A percentile compares a stretch with the other conserved stretches of the same genome.
phyloP scores from a whole-genome alignment of 2,888 invertebrate species.

The Apamea epomidion region DNA sequence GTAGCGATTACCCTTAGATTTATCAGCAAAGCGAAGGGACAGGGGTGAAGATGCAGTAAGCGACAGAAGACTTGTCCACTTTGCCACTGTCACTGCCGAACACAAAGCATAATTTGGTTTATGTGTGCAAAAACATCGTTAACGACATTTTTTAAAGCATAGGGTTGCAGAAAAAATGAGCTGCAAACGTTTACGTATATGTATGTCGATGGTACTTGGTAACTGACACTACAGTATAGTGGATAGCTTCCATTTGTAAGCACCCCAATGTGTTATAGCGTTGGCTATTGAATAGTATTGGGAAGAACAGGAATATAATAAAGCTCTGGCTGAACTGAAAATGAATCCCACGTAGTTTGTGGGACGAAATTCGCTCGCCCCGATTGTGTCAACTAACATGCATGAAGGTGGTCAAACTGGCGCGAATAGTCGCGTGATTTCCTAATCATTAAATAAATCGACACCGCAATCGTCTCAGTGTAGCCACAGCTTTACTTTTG shows the following conservation, averaged over 20 bases:
- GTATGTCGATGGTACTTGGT: background rate
- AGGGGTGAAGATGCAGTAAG: no score
- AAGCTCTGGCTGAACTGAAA: background rate
- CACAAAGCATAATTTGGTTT: background rate
- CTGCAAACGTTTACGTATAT: background rate
- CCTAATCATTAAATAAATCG: background rate
- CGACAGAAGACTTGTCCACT: background rate
- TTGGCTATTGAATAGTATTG: slow-evolving; percentile 6
- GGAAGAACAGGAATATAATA: background rate
- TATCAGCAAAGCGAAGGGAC: background rate
- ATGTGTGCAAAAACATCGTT: background rate
- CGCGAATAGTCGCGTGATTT: background rate
- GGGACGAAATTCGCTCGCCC: no score
- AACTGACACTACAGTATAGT: background rate
- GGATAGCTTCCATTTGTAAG: background rate
- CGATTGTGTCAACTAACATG: no score
- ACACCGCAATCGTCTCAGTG: background rate
- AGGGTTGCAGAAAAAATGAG: background rate
- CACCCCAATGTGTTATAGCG: background rate
- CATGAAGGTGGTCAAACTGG: background rate
- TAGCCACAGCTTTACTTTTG: background rate
- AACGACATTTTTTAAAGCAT: background rate
- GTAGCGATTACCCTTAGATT: no score
- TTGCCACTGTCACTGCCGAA: background rate
- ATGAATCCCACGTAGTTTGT: background rate